A percentile compares a stretch with the other conserved stretches of the same genome.
phyloP scores from a whole-genome alignment of 1,140 invertebrate species.

The Drosophila murphyi region DNA sequence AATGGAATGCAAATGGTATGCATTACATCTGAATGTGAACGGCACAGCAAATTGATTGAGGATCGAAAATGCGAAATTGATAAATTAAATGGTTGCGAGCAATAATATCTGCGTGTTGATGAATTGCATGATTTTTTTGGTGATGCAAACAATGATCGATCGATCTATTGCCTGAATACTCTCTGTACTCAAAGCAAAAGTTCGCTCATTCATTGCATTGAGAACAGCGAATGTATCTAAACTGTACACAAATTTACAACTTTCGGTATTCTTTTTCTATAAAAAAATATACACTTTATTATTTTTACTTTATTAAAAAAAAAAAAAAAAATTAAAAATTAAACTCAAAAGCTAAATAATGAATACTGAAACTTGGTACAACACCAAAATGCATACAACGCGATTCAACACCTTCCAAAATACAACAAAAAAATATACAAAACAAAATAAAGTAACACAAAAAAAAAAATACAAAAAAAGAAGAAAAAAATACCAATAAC shows the following conservation, averaged over 20 bases:
- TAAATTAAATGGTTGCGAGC: constrained; percentile 84
- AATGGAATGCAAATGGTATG: constrained; percentile 49
- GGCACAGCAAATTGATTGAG: constrained; percentile 51
- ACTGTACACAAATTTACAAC: constrained; percentile 52
- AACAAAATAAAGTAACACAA: constrained; percentile 23
- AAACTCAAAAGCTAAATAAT: constrained; percentile 20
- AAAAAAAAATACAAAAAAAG: constrained; percentile 24
- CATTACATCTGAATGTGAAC: constrained; percentile 32
- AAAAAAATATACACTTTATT: constrained; percentile 9
- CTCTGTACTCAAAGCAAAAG: constrained; percentile 50
- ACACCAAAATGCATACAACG: constrained; percentile 64
- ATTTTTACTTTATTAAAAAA: constrained; percentile 7
- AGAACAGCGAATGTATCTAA: constrained; percentile 70
- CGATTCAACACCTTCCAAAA: constrained; percentile 43
- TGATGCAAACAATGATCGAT: constrained; percentile 83
- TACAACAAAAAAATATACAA: constrained; percentile 30
- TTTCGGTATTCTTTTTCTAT: constrained; percentile 60
- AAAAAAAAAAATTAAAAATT: constrained; percentile 12
- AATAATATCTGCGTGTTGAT: constrained; percentile 85
- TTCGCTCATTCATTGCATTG: constrained; percentile 78
- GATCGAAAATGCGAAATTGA: constrained; percentile 10
- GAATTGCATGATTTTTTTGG: constrained; percentile 82
- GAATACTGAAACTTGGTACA: constrained; percentile 63
- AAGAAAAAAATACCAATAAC: constrained; percentile 75
- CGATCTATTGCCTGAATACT: constrained; percentile 66